Evolutionary conservation across 2,888 invertebrate species (phyloP).

Genomic region (Caradrina kadenii): DNA sequence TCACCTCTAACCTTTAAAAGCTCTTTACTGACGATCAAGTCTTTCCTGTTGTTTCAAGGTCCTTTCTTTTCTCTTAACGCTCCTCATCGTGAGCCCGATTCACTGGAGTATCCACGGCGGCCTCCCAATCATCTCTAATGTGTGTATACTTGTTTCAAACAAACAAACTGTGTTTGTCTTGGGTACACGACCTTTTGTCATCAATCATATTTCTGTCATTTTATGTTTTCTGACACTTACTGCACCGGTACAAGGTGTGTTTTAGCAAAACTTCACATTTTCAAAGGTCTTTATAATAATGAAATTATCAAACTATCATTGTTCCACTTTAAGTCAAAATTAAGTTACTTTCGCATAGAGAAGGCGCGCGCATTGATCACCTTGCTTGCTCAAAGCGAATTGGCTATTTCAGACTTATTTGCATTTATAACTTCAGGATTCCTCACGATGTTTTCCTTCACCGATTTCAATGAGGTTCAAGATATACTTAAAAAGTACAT

Average conservation of each 20-base stretch:
- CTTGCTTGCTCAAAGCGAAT: too few relatives aligned
- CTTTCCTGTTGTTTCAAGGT: neutral
- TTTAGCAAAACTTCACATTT: neutral
- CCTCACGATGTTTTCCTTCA: too few relatives aligned
- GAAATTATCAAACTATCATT: too few relatives aligned
- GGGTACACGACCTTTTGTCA: conserved; percentile 19
- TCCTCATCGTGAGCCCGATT: conserved; percentile 1
- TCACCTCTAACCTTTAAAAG: neutral
- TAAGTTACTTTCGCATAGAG: too few relatives aligned
- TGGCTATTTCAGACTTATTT: too few relatives aligned
- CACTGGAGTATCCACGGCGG: conserved; percentile 20
- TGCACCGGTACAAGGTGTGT: neutral
- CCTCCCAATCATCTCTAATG: conserved; percentile 55
- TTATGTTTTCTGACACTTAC: neutral
- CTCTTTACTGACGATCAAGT: conserved; percentile 1
- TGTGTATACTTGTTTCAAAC: conserved; percentile 41
- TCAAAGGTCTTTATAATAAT: too few relatives aligned
- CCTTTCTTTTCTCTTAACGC: neutral
- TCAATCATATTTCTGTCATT: conserved; percentile 19
- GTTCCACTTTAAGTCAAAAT: too few relatives aligned
- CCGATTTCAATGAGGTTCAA: too few relatives aligned
- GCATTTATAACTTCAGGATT: too few relatives aligned
- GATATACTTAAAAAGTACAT: too few relatives aligned
- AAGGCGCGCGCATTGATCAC: too few relatives aligned
- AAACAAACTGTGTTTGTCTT: conserved; percentile 24